A percentile compares a stretch with the other conserved stretches of the same genome.
Evolutionary conservation across 2,888 invertebrate genomes (phyloP).

Genomic region (Thalpophila matura): DNA sequence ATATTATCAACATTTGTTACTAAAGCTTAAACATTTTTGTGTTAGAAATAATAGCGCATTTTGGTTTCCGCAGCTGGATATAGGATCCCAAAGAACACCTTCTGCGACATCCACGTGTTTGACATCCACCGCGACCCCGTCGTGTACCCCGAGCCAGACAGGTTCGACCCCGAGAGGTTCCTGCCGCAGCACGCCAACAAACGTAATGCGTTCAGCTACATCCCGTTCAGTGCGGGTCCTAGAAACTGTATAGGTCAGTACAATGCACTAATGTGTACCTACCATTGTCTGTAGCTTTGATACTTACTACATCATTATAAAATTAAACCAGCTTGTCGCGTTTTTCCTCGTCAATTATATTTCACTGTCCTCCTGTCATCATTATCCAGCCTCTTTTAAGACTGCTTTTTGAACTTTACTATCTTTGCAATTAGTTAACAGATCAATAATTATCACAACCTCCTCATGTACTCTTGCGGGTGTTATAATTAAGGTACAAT

Average conservation of each 20-base stretch:
- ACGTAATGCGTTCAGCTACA: neutral
- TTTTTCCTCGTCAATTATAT: too few species aligned
- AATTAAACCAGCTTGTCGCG: too few species aligned
- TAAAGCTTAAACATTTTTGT: neutral
- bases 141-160: constrained; percentile 2
- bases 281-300: too few species aligned
- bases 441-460: too few species aligned
- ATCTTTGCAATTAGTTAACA: too few species aligned
- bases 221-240: constrained; percentile 13
- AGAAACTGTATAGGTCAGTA: constrained; percentile 19
- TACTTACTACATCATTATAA: too few species aligned
- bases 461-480: too few species aligned
- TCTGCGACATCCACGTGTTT: neutral
- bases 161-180: constrained; percentile 4
- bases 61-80: neutral
- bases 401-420: too few species aligned
- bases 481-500: too few species aligned
- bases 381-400: too few species aligned
- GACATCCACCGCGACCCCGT: constrained; percentile 15
- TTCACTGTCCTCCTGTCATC: too few species aligned
- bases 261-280: neutral
- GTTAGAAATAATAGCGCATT: neutral
- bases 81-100: constrained; percentile 8
- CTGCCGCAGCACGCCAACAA: neutral
- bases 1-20: too few species aligned